These are phyloP conservation scores for Ceratina japonica DNA, from an alignment of 1,140 invertebrate genomes.

Conservation along the genomic window DNA sequence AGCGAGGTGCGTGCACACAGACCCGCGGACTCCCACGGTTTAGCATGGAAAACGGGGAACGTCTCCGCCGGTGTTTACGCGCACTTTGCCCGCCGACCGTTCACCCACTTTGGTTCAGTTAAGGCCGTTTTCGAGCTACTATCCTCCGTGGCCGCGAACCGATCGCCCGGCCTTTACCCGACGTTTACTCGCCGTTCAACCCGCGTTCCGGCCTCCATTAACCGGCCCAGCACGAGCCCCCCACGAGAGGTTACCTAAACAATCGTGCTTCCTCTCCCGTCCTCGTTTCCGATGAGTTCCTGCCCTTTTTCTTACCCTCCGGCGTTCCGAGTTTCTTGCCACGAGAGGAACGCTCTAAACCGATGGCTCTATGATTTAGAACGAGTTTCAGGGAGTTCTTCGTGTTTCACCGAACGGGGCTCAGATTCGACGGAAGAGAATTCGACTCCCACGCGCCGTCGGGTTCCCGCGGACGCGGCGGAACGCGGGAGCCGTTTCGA, in stretches of 20 bases:
- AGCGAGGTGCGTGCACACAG: slow-evolving; percentile 70
- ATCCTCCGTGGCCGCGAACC: slow-evolving; percentile 12
- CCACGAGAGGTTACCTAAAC: slow-evolving; percentile 46
- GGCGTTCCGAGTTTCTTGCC: neutral
- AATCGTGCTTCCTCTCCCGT: slow-evolving; percentile 45
- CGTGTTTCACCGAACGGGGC: neutral
- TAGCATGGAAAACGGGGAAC: slow-evolving; percentile 26
- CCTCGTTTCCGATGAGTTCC: slow-evolving; percentile 49
- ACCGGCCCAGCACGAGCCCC: slow-evolving; percentile 53
- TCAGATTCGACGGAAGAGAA: neutral
- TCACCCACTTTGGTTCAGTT: slow-evolving; percentile 71
- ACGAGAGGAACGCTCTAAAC: neutral
- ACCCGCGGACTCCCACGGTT: slow-evolving; percentile 71
- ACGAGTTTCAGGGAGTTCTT: neutral
- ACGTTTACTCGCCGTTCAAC: slow-evolving; percentile 70
- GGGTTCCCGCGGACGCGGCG: slow-evolving; percentile 32
- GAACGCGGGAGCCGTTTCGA: slow-evolving; percentile 56
- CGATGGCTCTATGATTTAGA: slow-evolving; percentile 11
- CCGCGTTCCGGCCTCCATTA: slow-evolving; percentile 74
- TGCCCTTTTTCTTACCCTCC: slow-evolving; percentile 27
- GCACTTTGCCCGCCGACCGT: slow-evolving; percentile 64
- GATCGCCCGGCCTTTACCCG: slow-evolving; percentile 57
- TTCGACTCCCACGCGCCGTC: slow-evolving; percentile 33
- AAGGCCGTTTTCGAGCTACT: slow-evolving; percentile 44
- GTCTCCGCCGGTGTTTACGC: slow-evolving; percentile 55